Base-by-base conservation (phyloP, 2,888 invertebrate genomes). In the Diplazon laetatorius region DNA sequence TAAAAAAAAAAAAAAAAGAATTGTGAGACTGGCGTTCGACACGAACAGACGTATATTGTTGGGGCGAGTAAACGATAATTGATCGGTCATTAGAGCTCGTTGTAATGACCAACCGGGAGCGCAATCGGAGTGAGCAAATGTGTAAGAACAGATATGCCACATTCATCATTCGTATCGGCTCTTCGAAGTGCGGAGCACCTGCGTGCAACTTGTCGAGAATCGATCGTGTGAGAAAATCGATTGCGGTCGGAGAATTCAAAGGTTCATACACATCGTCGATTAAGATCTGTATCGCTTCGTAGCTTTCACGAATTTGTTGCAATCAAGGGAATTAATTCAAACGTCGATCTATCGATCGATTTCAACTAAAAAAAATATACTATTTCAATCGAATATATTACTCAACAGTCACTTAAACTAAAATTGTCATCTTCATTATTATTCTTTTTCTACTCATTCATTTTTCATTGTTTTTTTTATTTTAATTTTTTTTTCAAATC, bases 221-320 rank as follows among this genome's bases (percentile, higher is more conserved):
- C n/a, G 44, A 25, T 55, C 42, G 55, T 68, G 44, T 55, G 68
- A 55, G 68, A 68, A 68, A 68, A 57, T 42, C 42, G 52, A 68
- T 68, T 55, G 55, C 25, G 16, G 39, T 42, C 16, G 12, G n/a
- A n/a, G n/a, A n/a, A n/a, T n/a, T n/a, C n/a, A n/a, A n/a, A n/a
- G n/a, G n/a, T n/a, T n/a, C n/a, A n/a, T n/a, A n/a, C n/a, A n/a
- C 50, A 30, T 37, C 16, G 2, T 1, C 16, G 20, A 10, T 18
- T 59, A 0, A 16, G 18, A 22, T n/a, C 2, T 10, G 14, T 39
- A 14, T 6, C 12, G 12, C 59, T 59, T 3, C 20, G 4, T 5
- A 37, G 18, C 18, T 39, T 12, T 20, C 12, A 59, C 20, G 39
- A 55, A 55, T 55, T 55, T n/a, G 14, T 55, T 55, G 16, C 35